phyloP scores from a whole-genome alignment of 2,113 vertebrate species.

The Neoarius graeffei region DNA sequence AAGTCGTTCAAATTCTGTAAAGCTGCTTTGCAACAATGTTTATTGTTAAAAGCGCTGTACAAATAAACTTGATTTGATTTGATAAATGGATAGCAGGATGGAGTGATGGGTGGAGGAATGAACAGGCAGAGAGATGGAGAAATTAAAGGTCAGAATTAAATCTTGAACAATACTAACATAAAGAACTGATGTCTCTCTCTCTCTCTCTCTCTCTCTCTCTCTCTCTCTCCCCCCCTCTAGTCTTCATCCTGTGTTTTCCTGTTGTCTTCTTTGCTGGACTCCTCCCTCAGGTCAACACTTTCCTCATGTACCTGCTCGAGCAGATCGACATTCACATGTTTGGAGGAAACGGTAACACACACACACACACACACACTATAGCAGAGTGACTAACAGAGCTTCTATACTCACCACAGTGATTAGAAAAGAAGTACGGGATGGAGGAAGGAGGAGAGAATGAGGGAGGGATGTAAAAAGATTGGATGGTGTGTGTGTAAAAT shows the following conservation, averaged over 20 bases:
- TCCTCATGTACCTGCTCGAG: slow-evolving; percentile 98
- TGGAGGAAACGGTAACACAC: slow-evolving; percentile 89
- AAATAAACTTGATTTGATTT: no score
- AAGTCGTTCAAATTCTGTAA: no score
- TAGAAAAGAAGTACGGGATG: background rate
- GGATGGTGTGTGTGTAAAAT: background rate
- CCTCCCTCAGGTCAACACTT: slow-evolving; percentile 98
- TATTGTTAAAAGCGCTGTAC: no score
- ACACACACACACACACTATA: background rate
- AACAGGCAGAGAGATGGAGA: background rate
- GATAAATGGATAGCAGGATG: background rate
- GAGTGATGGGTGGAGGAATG: background rate
- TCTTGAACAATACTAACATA: background rate
- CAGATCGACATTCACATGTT: slow-evolving; percentile 98
- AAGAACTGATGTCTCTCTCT: background rate
- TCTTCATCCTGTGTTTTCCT: slow-evolving; percentile 96
- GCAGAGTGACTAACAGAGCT: no score
- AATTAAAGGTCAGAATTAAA: background rate
- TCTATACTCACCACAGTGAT: background rate
- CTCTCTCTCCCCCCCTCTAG: slow-evolving; percentile 62
- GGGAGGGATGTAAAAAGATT: background rate
- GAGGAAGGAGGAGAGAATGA: background rate
- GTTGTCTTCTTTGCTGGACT: slow-evolving; percentile 96
- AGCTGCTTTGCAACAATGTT: no score
- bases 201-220: slow-evolving; percentile 46